Conservation (phyloP, 2,797 vertebrate genomes). For the Euthynnus affinis region DNA sequence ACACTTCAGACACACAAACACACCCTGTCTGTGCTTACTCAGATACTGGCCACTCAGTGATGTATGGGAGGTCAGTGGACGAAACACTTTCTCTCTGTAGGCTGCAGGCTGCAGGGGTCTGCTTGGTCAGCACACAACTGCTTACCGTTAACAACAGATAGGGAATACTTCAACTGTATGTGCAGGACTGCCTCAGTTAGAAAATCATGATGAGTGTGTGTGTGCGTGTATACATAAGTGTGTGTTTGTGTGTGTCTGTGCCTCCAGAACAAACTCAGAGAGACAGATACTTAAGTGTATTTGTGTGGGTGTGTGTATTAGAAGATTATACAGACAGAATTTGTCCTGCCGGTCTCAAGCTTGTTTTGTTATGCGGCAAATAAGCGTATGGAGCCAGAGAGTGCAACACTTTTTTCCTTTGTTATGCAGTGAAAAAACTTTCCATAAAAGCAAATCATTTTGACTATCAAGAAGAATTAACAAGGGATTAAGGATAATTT, state of each 20-base stretch:
- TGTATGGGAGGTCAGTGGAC: slow-evolving; percentile 56
- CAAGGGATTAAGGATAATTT: slow-evolving; percentile 41
- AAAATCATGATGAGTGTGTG: slow-evolving; percentile 25
- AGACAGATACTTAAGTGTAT: slow-evolving; percentile 18
- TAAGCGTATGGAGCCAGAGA: too few relatives aligned
- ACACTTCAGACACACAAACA: slow-evolving; percentile 2
- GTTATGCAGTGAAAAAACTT: slow-evolving; percentile 15
- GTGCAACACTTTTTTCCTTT: slow-evolving; percentile 13
- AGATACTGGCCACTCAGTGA: slow-evolving; percentile 47
- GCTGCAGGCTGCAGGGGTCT: slow-evolving; percentile 41
- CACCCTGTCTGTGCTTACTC: slow-evolving; percentile 40
- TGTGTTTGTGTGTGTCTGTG: slow-evolving; percentile 36
- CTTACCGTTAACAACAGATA: slow-evolving; percentile 60
- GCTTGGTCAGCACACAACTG: slow-evolving; percentile 65
- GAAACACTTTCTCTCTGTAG: slow-evolving; percentile 48
- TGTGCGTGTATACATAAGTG: background rate
- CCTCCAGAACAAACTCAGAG: slow-evolving; percentile 28
- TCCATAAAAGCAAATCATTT: slow-evolving; percentile 27
- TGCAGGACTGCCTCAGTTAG: slow-evolving; percentile 44
- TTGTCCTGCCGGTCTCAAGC: slow-evolving; percentile 10
- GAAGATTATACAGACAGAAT: slow-evolving; percentile 16
- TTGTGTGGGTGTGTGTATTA: slow-evolving; percentile 36
- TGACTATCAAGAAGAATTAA: slow-evolving; percentile 36
- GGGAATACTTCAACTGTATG: slow-evolving; percentile 46
- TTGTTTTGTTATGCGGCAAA: slow-evolving; percentile 30